Evolutionary conservation across 2,113 vertebrate genomes (phyloP).

Genomic region (Ceyx margarethae): DNA sequence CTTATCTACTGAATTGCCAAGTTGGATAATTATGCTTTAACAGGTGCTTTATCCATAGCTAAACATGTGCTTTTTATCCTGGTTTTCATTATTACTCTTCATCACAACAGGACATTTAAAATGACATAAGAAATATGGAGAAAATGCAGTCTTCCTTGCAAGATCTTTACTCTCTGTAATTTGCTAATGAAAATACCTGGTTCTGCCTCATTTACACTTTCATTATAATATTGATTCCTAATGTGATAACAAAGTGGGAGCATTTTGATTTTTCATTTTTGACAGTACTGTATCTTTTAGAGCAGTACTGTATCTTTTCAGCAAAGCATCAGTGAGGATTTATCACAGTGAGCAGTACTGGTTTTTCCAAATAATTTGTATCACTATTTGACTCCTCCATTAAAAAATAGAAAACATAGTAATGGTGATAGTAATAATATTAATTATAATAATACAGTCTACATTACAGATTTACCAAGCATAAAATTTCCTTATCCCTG

Average conservation of each 20-base stretch:
- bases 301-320: not conserved
- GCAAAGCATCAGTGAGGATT: not conserved
- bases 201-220: not conserved
- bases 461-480: not conserved
- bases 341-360: not conserved
- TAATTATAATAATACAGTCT: not conserved
- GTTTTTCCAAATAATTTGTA: not conserved
- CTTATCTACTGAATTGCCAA: constrained; percentile 50
- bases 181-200: not conserved
- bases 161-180: not conserved
- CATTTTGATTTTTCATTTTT: not conserved
- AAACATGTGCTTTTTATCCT: constrained; percentile 18
- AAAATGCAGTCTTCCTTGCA: not conserved
- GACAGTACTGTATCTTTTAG: not conserved
- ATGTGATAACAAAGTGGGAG: not conserved
- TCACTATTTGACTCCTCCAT: not conserved
- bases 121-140: not conserved
- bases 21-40: constrained; percentile 40
- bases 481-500: not conserved
- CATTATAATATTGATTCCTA: not conserved
- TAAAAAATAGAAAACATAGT: not conserved
- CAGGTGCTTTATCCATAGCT: constrained; percentile 45
- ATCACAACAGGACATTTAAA: not conserved
- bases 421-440: rapidly evolving
- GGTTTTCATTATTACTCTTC: not conserved